Conservation (phyloP, 2,888 invertebrate genomes). For the Tyria jacobaeae region DNA sequence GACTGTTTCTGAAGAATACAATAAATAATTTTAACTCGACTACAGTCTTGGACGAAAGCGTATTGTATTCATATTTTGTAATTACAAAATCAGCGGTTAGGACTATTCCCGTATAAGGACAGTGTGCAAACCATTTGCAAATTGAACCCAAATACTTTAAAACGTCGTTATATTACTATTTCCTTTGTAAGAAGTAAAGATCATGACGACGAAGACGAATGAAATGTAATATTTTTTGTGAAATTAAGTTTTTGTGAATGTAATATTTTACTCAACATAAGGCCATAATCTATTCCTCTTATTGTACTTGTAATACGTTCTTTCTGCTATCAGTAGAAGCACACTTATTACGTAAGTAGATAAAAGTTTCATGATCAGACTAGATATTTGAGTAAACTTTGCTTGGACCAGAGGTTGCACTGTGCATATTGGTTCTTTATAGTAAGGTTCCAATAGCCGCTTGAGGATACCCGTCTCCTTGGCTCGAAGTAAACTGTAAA, state of each 20-base stretch:
- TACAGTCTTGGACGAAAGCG: no score
- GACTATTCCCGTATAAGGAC: background rate
- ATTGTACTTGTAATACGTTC: constrained; percentile 45
- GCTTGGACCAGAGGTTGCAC: constrained; percentile 37
- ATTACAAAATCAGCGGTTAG: no score
- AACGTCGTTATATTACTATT: background rate
- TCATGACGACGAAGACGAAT: background rate
- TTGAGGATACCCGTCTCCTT: constrained; percentile 60
- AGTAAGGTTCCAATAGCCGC: constrained; percentile 31
- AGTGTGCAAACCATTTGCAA: background rate
- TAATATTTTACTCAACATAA: constrained; percentile 53
- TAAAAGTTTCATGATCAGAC: constrained; percentile 50
- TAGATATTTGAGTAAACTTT: constrained; percentile 52
- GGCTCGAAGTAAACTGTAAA: constrained; percentile 59
- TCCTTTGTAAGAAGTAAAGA: background rate
- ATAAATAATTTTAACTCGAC: no score
- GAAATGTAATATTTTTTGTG: background rate
- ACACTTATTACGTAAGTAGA: constrained; percentile 41
- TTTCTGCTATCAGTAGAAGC: constrained; percentile 57
- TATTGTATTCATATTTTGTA: no score
- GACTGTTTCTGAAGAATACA: no score
- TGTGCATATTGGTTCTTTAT: constrained; percentile 42
- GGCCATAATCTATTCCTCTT: constrained; percentile 52
- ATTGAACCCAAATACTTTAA: background rate
- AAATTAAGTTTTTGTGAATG: background rate